A percentile compares a stretch with the other conserved stretches of the same genome.
These are phyloP conservation scores for Strix uralensis DNA, from an alignment of 2,113 vertebrate species.

Conservation along the genomic window DNA sequence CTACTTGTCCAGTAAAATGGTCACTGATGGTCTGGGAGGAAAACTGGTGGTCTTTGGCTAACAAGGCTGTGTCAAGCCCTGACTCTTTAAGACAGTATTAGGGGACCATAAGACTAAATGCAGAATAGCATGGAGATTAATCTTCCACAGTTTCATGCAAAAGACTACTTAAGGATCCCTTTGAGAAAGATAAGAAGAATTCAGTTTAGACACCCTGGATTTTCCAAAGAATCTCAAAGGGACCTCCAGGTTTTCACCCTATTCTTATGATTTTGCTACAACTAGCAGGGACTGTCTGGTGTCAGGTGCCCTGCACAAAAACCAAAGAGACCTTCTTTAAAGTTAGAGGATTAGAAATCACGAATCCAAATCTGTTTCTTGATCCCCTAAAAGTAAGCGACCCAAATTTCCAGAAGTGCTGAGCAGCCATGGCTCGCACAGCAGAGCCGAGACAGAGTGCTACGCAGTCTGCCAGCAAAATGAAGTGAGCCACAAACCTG, in stretches of 20 bases:
- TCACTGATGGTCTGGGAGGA: not conserved
- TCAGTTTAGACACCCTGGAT: not conserved
- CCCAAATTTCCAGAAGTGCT: not conserved
- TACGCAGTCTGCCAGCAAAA: slow-evolving; percentile 5
- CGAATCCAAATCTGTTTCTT: not conserved
- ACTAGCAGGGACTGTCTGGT: not conserved
- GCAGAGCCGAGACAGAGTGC: not conserved
- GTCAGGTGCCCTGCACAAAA: not conserved
- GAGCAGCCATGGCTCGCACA: not conserved
- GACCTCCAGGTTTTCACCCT: not conserved
- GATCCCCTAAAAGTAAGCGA: not conserved
- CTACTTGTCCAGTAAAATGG: not conserved
- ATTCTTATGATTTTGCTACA: not conserved
- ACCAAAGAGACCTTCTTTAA: not conserved
- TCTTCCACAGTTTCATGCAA: not conserved
- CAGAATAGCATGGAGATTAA: not conserved
- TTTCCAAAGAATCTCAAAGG: not conserved
- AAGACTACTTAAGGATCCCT: not conserved
- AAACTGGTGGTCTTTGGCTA: not conserved
- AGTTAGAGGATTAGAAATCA: not conserved
- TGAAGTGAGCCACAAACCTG: slow-evolving; percentile 35
- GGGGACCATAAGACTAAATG: not conserved
- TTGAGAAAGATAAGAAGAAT: not conserved
- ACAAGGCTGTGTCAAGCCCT: not conserved
- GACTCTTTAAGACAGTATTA: not conserved